A percentile compares a stretch with the other conserved stretches of the same genome.
Evolutionary conservation across 2,888 invertebrate species (phyloP).

Genomic region (Parascotia fuliginaria): DNA sequence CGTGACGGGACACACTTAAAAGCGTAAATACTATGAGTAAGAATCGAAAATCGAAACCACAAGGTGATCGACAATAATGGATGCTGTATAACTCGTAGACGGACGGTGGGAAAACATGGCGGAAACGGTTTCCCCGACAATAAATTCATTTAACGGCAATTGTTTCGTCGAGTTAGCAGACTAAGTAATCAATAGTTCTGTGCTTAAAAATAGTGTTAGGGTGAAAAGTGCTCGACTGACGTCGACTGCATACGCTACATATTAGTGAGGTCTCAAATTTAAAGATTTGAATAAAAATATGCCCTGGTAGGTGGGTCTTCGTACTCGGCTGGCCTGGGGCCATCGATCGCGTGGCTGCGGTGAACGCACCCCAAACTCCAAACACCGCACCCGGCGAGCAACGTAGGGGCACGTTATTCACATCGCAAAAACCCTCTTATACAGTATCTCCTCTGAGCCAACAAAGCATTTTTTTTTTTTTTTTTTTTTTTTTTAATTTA

Average conservation of each 20-base stretch:
- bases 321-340: slow-evolving; percentile 62
- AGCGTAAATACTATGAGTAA: slow-evolving; percentile 50
- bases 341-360: slow-evolving; percentile 79
- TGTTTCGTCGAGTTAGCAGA: slow-evolving; percentile 28
- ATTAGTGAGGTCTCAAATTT: slow-evolving; percentile 48
- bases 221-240: slow-evolving; percentile 46
- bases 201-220: slow-evolving; percentile 38
- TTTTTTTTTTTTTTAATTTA: too few relatives aligned
- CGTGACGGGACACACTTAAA: slow-evolving; percentile 65
- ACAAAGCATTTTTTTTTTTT: too few relatives aligned
- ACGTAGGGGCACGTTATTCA: slow-evolving; percentile 58
- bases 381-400: slow-evolving; percentile 62
- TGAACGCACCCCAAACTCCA: slow-evolving; percentile 78
- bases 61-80: slow-evolving; percentile 59
- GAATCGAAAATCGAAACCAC: slow-evolving; percentile 62
- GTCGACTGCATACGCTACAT: slow-evolving; percentile 48
- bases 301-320: slow-evolving; percentile 67
- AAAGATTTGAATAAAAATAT: slow-evolving; percentile 58
- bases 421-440: slow-evolving; percentile 61
- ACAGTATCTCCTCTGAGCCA: slow-evolving; percentile 50
- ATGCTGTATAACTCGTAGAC: slow-evolving; percentile 53
- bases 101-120: slow-evolving; percentile 64
- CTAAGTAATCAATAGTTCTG: slow-evolving; percentile 39
- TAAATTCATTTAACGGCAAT: slow-evolving; percentile 45
- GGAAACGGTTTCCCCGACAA: slow-evolving; percentile 51